phyloP scores from a whole-genome alignment of 1,140 invertebrate genomes.

The Epicauta chinensis region DNA sequence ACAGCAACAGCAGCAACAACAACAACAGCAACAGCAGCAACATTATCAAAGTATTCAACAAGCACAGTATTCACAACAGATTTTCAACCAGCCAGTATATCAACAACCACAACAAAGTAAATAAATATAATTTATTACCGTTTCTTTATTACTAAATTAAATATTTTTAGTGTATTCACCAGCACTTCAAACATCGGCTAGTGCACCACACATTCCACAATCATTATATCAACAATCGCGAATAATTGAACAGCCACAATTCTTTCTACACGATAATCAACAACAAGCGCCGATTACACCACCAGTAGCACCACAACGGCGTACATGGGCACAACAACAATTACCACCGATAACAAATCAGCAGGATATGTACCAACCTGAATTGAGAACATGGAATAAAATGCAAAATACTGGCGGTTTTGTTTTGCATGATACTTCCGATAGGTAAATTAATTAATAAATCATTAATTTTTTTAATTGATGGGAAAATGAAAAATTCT shows the following conservation, averaged over 20 bases:
- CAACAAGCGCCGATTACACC: conserved; percentile 43
- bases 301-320: conserved; percentile 50
- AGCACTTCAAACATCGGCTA: conserved; percentile 35
- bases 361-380: conserved; percentile 42
- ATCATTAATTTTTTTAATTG: background rate
- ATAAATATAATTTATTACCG: background rate
- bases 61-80: conserved; percentile 43
- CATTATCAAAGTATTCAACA: conserved; percentile 47
- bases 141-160: background rate
- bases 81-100: conserved; percentile 37
- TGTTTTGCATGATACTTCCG: conserved; percentile 35
- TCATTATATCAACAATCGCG: conserved; percentile 35
- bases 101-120: conserved; percentile 25
- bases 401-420: conserved; percentile 32
- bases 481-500: too few relatives aligned
- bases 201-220: conserved; percentile 42
- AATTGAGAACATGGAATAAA: conserved; percentile 45
- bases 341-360: conserved; percentile 46
- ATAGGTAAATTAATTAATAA: conserved; percentile 19
- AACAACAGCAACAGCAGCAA: conserved; percentile 50
- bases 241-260: conserved; percentile 48
- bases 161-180: conserved; percentile 20
- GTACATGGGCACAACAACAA: conserved; percentile 42
- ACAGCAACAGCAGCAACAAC: too few relatives aligned
- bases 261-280: conserved; percentile 73